A percentile compares a stretch with the other conserved stretches of the same genome.
Evolutionary conservation across 2,113 vertebrate genomes (phyloP).

Genomic region (Eulemur macaco): DNA sequence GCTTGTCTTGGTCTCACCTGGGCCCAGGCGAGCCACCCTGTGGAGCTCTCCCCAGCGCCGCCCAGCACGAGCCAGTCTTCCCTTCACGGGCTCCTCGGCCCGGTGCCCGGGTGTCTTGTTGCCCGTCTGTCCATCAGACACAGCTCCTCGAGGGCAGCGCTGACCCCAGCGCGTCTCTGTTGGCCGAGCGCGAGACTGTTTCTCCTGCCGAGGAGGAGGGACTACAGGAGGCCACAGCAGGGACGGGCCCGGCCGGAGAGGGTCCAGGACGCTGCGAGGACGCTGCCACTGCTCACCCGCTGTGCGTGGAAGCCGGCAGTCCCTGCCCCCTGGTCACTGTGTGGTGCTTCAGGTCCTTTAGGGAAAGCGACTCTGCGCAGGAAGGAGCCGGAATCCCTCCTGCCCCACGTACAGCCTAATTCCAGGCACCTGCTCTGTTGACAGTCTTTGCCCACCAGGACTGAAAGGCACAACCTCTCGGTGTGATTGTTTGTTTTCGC

Average conservation of each 20-base stretch:
- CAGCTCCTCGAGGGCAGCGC: neutral
- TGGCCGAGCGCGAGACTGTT: neutral
- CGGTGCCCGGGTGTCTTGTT: neutral
- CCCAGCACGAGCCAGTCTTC: neutral
- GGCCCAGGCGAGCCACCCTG: neutral
- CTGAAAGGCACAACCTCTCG: slow-evolving; percentile 24
- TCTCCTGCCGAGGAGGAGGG: neutral
- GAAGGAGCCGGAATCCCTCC: neutral
- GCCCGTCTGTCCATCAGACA: neutral
- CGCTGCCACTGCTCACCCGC: neutral
- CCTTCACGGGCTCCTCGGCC: neutral
- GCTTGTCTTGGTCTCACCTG: neutral
- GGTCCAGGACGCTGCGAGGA: neutral
- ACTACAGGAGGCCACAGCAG: neutral
- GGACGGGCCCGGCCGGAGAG: neutral
- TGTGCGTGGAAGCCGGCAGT: neutral
- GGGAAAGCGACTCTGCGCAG: neutral
- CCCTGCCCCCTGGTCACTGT: neutral
- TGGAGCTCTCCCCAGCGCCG: neutral
- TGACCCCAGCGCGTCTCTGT: neutral
- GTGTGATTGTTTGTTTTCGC: slow-evolving; percentile 57
- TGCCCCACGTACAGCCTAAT: neutral
- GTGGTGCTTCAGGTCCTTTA: neutral
- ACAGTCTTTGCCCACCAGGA: slow-evolving; percentile 5
- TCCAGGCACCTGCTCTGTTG: neutral